A percentile compares a stretch with the other conserved stretches of the same genome.
Conservation (phyloP, 2,888 invertebrate species). For the Hydroisotoma schaefferi region DNA sequence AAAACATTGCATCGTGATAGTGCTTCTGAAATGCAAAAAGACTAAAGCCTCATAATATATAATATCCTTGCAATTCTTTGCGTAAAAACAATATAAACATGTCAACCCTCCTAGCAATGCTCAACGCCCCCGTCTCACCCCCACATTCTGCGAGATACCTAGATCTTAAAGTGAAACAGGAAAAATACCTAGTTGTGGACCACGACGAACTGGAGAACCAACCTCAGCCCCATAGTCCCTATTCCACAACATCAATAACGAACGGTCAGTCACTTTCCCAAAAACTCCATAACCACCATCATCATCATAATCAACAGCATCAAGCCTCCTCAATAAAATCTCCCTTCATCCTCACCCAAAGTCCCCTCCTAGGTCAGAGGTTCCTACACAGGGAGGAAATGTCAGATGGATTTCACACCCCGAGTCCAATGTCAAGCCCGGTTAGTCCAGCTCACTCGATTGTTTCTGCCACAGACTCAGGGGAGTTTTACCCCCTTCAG, state of each 20-base stretch:
- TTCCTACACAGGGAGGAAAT: conserved; percentile 26
- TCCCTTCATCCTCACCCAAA: conserved; percentile 12
- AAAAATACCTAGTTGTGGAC: neutral
- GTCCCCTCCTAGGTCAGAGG: conserved; percentile 10
- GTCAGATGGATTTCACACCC: conserved; percentile 53
- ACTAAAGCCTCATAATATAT: too few relatives aligned
- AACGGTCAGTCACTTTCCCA: too few relatives aligned
- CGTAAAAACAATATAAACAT: neutral
- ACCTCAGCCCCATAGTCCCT: neutral
- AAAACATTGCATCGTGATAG: too few relatives aligned
- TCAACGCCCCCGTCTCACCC: conserved; percentile 17
- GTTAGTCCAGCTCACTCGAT: conserved; percentile 36
- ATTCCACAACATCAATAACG: too few relatives aligned
- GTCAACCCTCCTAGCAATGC: neutral
- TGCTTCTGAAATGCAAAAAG: too few relatives aligned
- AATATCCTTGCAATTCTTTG: neutral
- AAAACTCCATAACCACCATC: neutral
- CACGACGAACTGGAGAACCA: neutral
- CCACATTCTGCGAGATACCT: neutral
- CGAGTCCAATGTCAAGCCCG: conserved; percentile 54
- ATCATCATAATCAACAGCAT: conserved; percentile 18
- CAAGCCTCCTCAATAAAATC: neutral
- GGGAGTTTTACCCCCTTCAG: conserved; percentile 16
- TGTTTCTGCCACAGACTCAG: conserved; percentile 32
- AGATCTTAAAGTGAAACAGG: neutral